Evolutionary conservation across 2,888 invertebrate genomes (phyloP).

Genomic region (Brenthis ino): DNA sequence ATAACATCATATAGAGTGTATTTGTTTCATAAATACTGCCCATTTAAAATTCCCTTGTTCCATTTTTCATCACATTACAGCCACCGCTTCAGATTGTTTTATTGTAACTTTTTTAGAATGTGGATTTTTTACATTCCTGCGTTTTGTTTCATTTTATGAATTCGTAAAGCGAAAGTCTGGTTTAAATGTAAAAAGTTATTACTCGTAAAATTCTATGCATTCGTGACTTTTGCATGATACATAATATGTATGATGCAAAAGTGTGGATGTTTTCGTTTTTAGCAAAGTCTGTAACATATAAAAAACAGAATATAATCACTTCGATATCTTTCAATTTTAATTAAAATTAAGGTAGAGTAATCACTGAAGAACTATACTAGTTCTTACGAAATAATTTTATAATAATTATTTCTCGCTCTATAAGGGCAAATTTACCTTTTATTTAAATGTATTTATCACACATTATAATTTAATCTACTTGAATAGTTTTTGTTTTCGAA

Average conservation of each 20-base stretch:
- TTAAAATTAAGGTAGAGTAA: too few relatives aligned
- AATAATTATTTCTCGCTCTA: too few relatives aligned
- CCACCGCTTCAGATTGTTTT: constrained; percentile 66
- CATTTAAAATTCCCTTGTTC: constrained; percentile 65
- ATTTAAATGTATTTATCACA: too few relatives aligned
- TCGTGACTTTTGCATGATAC: constrained; percentile 28
- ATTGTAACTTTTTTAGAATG: constrained; percentile 67
- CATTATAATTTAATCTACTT: too few relatives aligned
- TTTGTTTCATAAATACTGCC: constrained; percentile 59
- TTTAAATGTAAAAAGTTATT: constrained; percentile 55
- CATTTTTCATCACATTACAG: constrained; percentile 66
- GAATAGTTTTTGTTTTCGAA: too few relatives aligned
- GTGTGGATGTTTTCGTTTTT: constrained; percentile 4
- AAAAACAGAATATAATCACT: background rate
- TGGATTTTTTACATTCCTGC: constrained; percentile 62
- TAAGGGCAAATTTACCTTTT: too few relatives aligned
- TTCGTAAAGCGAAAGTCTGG: constrained; percentile 58
- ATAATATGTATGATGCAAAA: constrained; percentile 3
- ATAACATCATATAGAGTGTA: too few relatives aligned
- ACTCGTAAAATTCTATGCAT: constrained; percentile 47
- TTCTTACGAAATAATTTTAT: too few relatives aligned
- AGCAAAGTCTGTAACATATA: background rate
- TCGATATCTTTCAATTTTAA: too few relatives aligned
- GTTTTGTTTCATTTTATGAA: constrained; percentile 67
- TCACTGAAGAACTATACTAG: too few relatives aligned